Evolutionary conservation across 2,888 invertebrate genomes (phyloP).

Genomic region (Torymus tubicola): DNA sequence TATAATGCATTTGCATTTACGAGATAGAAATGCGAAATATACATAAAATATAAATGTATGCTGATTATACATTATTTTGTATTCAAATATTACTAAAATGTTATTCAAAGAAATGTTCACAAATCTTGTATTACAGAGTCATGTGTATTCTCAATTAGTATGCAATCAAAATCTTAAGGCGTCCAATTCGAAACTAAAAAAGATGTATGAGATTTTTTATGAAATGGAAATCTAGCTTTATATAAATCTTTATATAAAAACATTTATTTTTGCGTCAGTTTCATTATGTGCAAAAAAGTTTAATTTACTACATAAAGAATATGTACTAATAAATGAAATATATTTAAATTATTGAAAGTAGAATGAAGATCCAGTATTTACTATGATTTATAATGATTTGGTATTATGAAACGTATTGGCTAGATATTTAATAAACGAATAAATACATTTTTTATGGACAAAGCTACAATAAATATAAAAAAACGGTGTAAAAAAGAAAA

Average conservation of each 20-base stretch:
- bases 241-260: conserved; percentile 2
- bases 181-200: conserved; percentile 14
- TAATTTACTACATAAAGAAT: neutral
- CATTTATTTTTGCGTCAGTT: neutral
- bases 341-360: conserved; percentile 49
- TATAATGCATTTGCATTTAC: conserved; percentile 31
- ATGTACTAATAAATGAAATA: conserved; percentile 25
- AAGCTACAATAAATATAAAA: conserved; percentile 43
- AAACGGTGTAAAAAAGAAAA: conserved; percentile 54
- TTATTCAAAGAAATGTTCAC: conserved; percentile 48
- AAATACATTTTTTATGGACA: conserved; percentile 40
- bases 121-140: conserved; percentile 39
- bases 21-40: conserved; percentile 16
- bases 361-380: conserved; percentile 67
- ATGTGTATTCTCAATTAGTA: conserved; percentile 39
- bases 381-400: conserved; percentile 62
- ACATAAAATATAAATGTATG: conserved; percentile 8
- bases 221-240: conserved; percentile 39
- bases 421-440: conserved; percentile 28
- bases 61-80: neutral
- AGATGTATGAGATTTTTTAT: conserved; percentile 31
- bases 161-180: conserved; percentile 48
- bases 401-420: conserved; percentile 62
- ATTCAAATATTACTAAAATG: conserved; percentile 10
- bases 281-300: too few species aligned